phyloP scores from a whole-genome alignment of 1,140 invertebrate genomes.

The Andrena cerasifolii region DNA sequence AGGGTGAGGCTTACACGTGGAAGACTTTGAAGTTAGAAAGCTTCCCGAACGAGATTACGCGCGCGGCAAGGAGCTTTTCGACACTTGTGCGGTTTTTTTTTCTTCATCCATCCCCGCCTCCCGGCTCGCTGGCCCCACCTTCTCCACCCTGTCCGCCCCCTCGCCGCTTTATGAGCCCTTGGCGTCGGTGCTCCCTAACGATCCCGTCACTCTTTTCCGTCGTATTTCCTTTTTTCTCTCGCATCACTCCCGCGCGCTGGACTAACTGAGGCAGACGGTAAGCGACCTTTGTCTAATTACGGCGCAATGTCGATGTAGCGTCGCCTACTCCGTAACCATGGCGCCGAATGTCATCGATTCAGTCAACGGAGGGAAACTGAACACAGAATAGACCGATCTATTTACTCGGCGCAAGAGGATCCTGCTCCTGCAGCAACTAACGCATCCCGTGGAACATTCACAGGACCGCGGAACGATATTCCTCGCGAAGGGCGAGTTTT shows the following conservation, averaged over 20 bases:
- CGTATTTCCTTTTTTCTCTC: neutral
- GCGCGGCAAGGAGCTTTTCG: constrained; percentile 52
- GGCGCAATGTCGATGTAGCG: neutral
- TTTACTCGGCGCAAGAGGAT: no score
- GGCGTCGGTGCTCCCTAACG: constrained; percentile 18
- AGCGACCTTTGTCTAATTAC: constrained; percentile 52
- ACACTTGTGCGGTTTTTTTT: constrained; percentile 68
- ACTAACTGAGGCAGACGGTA: neutral
- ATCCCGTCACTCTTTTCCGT: neutral
- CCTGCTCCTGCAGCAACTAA: no score
- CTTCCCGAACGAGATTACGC: constrained; percentile 71
- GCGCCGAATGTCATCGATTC: constrained; percentile 14
- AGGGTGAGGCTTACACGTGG: constrained; percentile 57
- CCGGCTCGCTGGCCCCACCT: neutral
- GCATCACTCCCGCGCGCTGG: neutral
- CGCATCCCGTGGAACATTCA: no score
- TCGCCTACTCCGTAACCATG: neutral
- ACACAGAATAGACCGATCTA: neutral
- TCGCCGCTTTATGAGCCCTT: neutral
- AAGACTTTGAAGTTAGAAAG: constrained; percentile 71
- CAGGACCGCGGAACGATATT: no score
- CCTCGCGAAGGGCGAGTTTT: no score
- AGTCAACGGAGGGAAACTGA: neutral
- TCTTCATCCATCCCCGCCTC: constrained; percentile 5
- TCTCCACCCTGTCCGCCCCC: neutral